These are phyloP conservation scores for Rotaria macrura DNA, from an alignment of 2,888 invertebrate species.

Conservation along the genomic window DNA sequence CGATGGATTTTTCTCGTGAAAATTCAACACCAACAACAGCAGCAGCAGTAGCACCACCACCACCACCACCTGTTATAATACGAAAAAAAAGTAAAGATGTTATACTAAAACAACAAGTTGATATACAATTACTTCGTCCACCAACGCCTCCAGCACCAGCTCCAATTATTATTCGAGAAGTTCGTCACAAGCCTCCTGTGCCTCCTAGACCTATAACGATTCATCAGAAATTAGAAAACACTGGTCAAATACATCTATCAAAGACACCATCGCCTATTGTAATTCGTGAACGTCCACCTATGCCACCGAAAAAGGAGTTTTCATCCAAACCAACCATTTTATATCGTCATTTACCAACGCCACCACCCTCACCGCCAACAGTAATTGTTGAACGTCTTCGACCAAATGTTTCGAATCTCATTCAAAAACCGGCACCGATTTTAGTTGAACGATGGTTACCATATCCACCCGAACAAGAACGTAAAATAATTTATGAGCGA, in stretches of 20 bases:
- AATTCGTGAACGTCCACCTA: background rate
- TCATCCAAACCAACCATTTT: background rate
- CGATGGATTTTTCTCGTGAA: background rate
- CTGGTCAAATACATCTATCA: background rate
- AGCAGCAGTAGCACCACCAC: background rate
- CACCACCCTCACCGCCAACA: background rate
- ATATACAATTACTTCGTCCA: slow-evolving; percentile 14
- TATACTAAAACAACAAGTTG: slow-evolving; percentile 12
- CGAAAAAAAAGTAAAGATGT: background rate
- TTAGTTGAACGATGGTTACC: slow-evolving; percentile 17
- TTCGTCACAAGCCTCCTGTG: background rate
- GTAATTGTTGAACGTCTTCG: slow-evolving; percentile 9
- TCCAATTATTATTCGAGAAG: slow-evolving; percentile 20
- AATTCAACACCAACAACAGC: background rate
- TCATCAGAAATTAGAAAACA: background rate
- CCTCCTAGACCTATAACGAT: background rate
- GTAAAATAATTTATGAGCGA: background rate
- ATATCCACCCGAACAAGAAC: slow-evolving; percentile 8
- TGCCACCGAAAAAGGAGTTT: background rate
- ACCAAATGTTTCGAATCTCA: background rate
- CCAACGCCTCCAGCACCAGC: background rate
- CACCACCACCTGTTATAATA: background rate
- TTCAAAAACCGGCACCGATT: background rate
- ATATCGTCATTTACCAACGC: background rate
- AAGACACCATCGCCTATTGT: background rate